Base-by-base conservation (phyloP, 2,797 vertebrate genomes). In the Neosalanx taihuensis region DNA sequence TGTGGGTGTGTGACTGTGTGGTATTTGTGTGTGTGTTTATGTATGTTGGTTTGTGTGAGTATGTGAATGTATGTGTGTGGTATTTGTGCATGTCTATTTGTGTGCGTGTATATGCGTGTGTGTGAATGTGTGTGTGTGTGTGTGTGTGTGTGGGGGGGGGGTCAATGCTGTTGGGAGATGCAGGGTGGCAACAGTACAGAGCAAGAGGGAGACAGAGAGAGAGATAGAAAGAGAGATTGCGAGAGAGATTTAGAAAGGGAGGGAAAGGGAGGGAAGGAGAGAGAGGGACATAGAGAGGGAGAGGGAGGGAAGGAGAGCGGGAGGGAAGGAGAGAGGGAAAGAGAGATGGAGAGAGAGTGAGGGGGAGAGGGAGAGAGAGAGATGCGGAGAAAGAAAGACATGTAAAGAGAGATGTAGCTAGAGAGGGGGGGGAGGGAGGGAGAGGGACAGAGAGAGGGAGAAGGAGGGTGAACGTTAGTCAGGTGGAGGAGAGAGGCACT, bases 131-230 rank as follows among this genome's bases (percentile, higher is more conserved):
- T 51, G 7, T 51, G 49, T 51, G 13, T 5, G 6, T 51, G 49
- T 51, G 49, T 51, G 23, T n/a, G n/a, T n/a, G n/a, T n/a, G 49
- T 18, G 51, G n/a, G 23, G 15, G 68, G 66, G 69, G 72, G 5
- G 6, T 35, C 62, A 41, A 31, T 17, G 31, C 26, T 64, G 35
- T 70, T 70, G 30, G 83, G 81, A 81, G 81, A 79, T 66, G 26
- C 71, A 63, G 23, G 79, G 84, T 85, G 88, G 86, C 76, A 83
- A 89, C 86, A 58, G 78, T 79, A 79, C 77, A 80, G 82, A 76
- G 74, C 74, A 69, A 41, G 30, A 77, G 70, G 81, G 81, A 78
- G 84, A 76, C 74, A 51, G 72, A 74, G 76, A 76, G 76, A 74
- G 77, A 70, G 17, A 10, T 64, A 71, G 73, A 30, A 15, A 41